phyloP scores from a whole-genome alignment of 2,888 invertebrate species.

The Acronicta psi region DNA sequence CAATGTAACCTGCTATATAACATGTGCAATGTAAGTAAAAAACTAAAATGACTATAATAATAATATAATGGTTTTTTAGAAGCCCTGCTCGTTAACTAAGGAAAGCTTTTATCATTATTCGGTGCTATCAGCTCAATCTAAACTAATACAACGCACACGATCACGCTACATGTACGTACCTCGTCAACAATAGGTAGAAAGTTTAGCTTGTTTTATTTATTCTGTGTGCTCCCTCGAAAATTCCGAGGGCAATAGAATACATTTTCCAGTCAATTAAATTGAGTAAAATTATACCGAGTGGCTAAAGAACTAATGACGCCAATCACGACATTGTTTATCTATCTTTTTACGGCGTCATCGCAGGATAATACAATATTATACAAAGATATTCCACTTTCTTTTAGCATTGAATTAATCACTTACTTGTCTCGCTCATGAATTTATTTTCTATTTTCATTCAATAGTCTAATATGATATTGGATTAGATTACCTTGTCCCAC shows the following conservation, averaged over 20 bases:
- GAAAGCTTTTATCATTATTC: constrained; percentile 47
- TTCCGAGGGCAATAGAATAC: constrained; percentile 68
- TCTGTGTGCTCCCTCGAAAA: constrained; percentile 33
- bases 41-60: constrained; percentile 41
- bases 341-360: constrained; percentile 30
- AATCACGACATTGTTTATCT: constrained; percentile 68
- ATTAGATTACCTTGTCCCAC: constrained; percentile 6
- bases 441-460: constrained; percentile 16
- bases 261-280: constrained; percentile 77
- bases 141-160: constrained; percentile 8
- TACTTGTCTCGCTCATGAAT: constrained; percentile 14
- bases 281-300: constrained; percentile 71
- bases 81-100: constrained; percentile 26
- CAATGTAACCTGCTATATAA: constrained; percentile 28
- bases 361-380: constrained; percentile 28
- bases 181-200: constrained; percentile 8
- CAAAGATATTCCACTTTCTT: constrained; percentile 2
- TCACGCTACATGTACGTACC: constrained; percentile 3
- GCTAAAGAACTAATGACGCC: constrained; percentile 68
- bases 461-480: constrained; percentile 6
- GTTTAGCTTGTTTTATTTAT: constrained; percentile 28
- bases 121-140: constrained; percentile 35
- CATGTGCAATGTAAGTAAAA: constrained; percentile 27
- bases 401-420: constrained; percentile 2
- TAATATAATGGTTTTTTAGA: constrained; percentile 40